Conservation (phyloP, 2,888 invertebrate species). For the Agrenia bidenticulata region DNA sequence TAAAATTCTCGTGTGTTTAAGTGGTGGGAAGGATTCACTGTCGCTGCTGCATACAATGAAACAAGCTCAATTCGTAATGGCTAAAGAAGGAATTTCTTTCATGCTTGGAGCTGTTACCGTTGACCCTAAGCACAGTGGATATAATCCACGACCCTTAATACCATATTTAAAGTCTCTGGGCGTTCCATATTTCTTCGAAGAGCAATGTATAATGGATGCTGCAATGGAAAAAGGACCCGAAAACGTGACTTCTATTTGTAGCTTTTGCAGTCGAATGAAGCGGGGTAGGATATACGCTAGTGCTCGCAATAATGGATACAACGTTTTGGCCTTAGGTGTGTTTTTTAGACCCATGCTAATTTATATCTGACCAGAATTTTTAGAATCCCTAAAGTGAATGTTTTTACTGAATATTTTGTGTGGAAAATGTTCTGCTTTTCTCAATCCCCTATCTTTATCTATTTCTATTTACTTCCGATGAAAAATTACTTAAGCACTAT, state of each 20-base stretch:
- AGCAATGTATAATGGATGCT: constrained; percentile 60
- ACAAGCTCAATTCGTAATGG: constrained; percentile 77
- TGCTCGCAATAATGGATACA: constrained; percentile 75
- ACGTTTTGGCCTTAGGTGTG: constrained; percentile 74
- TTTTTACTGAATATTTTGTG: too few species aligned
- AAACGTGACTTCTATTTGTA: constrained; percentile 61
- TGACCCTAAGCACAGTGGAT: constrained; percentile 65
- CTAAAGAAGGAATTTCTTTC: constrained; percentile 74
- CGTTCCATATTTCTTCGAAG: constrained; percentile 75
- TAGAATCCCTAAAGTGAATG: too few species aligned
- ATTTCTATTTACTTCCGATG: too few species aligned
- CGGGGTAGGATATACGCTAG: constrained; percentile 73
- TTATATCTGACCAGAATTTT: not conserved
- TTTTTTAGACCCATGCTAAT: not conserved
- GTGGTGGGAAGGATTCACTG: constrained; percentile 81
- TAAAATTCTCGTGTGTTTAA: constrained; percentile 71
- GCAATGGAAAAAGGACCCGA: constrained; percentile 50
- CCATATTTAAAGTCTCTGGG: constrained; percentile 72
- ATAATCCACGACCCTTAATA: constrained; percentile 68
- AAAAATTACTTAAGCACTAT: too few species aligned
- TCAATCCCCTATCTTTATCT: too few species aligned
- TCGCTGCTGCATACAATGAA: constrained; percentile 78
- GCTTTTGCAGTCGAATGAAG: constrained; percentile 72
- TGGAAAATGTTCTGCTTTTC: too few species aligned
- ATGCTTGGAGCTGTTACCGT: constrained; percentile 71